Conservation (phyloP, 2,113 vertebrate genomes). For the Epinephelus moara region DNA sequence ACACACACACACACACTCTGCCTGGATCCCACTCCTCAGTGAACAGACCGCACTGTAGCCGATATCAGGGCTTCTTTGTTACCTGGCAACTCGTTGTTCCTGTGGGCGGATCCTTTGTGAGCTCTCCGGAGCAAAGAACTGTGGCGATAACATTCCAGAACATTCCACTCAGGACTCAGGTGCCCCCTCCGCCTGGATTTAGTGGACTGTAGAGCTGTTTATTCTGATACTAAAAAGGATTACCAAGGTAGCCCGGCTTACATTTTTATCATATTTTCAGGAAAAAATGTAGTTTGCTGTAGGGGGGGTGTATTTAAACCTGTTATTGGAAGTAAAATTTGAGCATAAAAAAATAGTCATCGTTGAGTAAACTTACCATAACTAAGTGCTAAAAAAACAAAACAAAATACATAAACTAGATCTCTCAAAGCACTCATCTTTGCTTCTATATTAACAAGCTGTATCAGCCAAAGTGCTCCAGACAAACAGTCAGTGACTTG, state of each 20-base stretch:
- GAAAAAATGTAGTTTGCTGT: not conserved
- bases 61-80: constrained; percentile 51
- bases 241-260: not conserved
- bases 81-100: constrained; percentile 64
- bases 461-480: no score
- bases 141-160: constrained; percentile 69
- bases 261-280: not conserved
- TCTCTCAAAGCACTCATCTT: no score
- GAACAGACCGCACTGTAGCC: constrained; percentile 14
- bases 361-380: no score
- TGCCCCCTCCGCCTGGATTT: constrained; percentile 5
- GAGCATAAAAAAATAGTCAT: not conserved
- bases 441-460: no score
- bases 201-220: not conserved
- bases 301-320: not conserved
- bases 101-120: constrained; percentile 37
- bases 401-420: no score
- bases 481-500: no score
- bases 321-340: not conserved
- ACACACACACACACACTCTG: constrained; percentile 4
- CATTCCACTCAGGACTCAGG: constrained; percentile 51
- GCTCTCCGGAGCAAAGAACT: constrained; percentile 32
- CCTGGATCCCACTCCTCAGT: constrained; percentile 1
- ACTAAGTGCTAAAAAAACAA: no score
- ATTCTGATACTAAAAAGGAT: not conserved